A percentile compares a stretch with the other conserved stretches of the same genome.
Conservation (phyloP, 2,797 vertebrate species). For the Fistularia tabacaria region DNA sequence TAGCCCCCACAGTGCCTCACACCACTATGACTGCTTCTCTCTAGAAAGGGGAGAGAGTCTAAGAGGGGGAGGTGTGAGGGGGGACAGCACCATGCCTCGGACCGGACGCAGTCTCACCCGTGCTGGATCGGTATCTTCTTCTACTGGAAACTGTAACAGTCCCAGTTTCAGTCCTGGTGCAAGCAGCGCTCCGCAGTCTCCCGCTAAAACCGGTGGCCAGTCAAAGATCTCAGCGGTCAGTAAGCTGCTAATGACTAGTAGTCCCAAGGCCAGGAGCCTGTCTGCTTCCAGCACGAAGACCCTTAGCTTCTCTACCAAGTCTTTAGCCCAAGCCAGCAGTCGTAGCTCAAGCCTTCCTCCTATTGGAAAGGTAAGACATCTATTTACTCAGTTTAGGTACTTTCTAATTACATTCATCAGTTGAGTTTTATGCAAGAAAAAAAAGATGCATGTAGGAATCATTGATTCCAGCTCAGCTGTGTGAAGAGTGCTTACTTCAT, state of each 20-base stretch:
- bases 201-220: conserved; percentile 78
- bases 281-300: conserved; percentile 92
- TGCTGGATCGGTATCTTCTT: conserved; percentile 76
- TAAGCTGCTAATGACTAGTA: conserved; percentile 93
- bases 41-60: conserved; percentile 90
- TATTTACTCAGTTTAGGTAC: background rate
- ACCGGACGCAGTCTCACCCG: conserved; percentile 83
- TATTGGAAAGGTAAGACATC: conserved; percentile 75
- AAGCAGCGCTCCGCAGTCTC: conserved; percentile 80
- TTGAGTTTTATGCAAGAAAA: too few relatives aligned
- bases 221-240: conserved; percentile 95
- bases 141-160: conserved; percentile 54
- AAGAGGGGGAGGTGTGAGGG: conserved; percentile 73
- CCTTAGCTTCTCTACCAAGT: conserved; percentile 95
- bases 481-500: too few relatives aligned
- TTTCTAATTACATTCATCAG: too few relatives aligned
- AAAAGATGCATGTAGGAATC: too few relatives aligned
- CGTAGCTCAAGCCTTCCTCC: conserved; percentile 87
- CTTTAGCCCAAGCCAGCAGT: conserved; percentile 86
- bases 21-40: conserved; percentile 91
- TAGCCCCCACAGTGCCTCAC: conserved; percentile 58
- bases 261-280: conserved; percentile 89
- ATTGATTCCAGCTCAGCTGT: too few relatives aligned
- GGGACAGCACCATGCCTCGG: conserved; percentile 90
- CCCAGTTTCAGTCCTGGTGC: conserved; percentile 30